Conservation (phyloP, 2,113 vertebrate genomes). For the Nycticebus coucang region DNA sequence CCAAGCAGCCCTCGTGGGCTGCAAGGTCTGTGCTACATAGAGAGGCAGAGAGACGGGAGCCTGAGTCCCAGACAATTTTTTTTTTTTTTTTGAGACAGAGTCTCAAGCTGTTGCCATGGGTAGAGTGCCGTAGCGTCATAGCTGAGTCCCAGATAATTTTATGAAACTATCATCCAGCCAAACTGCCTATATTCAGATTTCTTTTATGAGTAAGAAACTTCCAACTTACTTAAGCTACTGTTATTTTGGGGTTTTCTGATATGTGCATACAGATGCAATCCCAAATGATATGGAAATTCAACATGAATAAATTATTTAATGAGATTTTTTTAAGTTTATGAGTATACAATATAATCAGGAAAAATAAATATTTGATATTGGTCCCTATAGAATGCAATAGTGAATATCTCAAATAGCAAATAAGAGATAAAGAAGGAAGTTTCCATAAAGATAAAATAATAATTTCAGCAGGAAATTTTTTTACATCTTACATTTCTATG, state of each 20-base stretch:
- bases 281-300: not conserved
- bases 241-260: constrained; percentile 16
- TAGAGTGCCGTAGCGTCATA: no score
- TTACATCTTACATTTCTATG: not conserved
- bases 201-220: not conserved
- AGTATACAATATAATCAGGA: not conserved
- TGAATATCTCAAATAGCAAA: not conserved
- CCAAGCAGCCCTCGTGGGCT: not conserved
- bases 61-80: not conserved
- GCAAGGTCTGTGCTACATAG: not conserved
- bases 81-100: no score
- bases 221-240: not conserved
- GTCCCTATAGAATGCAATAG: not conserved
- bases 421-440: not conserved
- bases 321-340: not conserved
- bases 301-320: not conserved
- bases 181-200: not conserved
- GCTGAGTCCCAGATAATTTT: no score
- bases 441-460: not conserved
- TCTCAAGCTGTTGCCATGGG: no score
- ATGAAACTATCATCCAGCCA: not conserved
- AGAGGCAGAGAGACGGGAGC: not conserved
- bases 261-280: not conserved
- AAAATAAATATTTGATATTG: not conserved
- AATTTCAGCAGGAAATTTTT: not conserved